Base-by-base conservation (phyloP, 2,888 invertebrate genomes). In the Hemaris fuciformis region DNA sequence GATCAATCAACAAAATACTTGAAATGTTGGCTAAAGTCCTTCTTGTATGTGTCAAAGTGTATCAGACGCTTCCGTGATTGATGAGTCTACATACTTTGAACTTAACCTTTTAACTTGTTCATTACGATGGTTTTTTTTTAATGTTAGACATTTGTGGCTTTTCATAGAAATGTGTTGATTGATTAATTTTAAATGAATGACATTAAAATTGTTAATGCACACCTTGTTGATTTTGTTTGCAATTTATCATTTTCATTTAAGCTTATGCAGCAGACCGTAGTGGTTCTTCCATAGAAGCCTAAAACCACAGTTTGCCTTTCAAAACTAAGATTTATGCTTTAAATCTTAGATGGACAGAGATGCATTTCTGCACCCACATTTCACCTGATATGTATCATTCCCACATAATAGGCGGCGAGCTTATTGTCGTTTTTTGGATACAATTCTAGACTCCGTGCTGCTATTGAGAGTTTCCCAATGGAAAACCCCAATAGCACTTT, bases 71-170 rank as follows among this genome's bases (percentile, higher is more conserved):
- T 8, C 18, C 6, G 31, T 53, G 53, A 53, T 53, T 53, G 27
- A 53, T 53, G 53, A 31, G 27, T 53, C 10, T 15, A 27, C 31
- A 53, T 31, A 31, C 53, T 53, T 31, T 53, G 53, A 53, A 53
- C 53, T 53, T 31, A 53, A 18, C 53, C 53, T 31, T 31, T 53
- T 27, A 31, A 27, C 27, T 18, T 8, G 53, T 53, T 31, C 53
- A 31, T 31, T 53, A 25, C 5, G 10, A 23, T 20, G n/a, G 43
- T 45, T 42, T 38, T 38, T 38, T 38, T 38, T 38, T 38, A 13
- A 38, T n/a, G 38, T n/a, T n/a, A n/a, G 31, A 31, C 15, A 53
- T 53, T 15, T 31, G 31, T 15, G 18, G 48, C n/a, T n/a, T 38
- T n/a, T 38, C 31, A 8, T 25, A 25, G 23, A 25, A 13, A 15